phyloP scores from a whole-genome alignment of 2,113 vertebrate species.

The Esox niger region DNA sequence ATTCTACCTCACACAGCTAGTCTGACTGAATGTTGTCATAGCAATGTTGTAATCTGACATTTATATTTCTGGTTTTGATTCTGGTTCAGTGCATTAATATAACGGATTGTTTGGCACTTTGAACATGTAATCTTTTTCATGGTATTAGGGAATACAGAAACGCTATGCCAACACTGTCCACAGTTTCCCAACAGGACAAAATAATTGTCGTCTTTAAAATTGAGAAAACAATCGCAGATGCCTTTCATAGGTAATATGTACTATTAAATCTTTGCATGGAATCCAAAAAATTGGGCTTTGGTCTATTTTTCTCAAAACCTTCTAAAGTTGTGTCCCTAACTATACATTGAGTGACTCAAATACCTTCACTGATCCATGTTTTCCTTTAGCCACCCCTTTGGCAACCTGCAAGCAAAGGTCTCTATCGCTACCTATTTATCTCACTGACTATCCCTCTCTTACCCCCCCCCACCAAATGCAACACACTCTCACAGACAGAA shows the following conservation, averaged over 20 bases:
- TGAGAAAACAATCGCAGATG: slow-evolving; percentile 1
- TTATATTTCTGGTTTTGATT: slow-evolving; percentile 7
- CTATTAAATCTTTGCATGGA: too few species aligned
- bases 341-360: too few species aligned
- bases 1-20: too few species aligned
- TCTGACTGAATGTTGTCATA: too few species aligned
- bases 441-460: too few species aligned
- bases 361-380: too few species aligned
- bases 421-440: neutral
- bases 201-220: slow-evolving; percentile 16
- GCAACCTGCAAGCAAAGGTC: too few species aligned
- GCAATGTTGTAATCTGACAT: neutral
- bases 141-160: slow-evolving; percentile 14
- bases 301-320: neutral
- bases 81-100: slow-evolving; percentile 44
- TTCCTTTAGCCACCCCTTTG: too few species aligned
- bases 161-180: neutral
- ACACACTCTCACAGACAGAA: slow-evolving; percentile 10
- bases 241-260: neutral
- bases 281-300: too few species aligned
- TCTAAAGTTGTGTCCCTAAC: too few species aligned
- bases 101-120: slow-evolving; percentile 17
- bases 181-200: slow-evolving; percentile 19
- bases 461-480: too few species aligned
- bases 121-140: slow-evolving; percentile 37